phyloP scores from a whole-genome alignment of 1,140 invertebrate genomes.

The Lycorma delicatula region DNA sequence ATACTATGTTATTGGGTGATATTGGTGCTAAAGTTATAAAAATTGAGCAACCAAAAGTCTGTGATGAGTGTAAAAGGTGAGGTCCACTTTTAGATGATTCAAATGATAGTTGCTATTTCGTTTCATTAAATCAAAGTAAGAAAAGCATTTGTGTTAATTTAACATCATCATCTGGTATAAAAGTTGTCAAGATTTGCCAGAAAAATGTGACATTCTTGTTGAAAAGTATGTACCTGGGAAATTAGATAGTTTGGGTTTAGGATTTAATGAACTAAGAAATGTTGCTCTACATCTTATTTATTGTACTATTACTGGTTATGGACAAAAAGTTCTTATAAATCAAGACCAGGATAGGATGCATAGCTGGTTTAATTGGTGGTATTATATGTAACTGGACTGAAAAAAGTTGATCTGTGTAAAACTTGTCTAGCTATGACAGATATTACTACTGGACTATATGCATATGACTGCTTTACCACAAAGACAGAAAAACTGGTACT shows the following conservation, averaged over 20 bases:
- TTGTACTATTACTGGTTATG: conserved; percentile 91
- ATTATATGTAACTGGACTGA: conserved; percentile 84
- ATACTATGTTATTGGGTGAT: conserved; percentile 89
- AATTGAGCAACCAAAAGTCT: conserved; percentile 66
- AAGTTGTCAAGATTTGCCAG: conserved; percentile 66
- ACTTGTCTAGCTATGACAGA: conserved; percentile 90
- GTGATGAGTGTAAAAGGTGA: conserved; percentile 88
- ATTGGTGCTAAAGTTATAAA: conserved; percentile 93
- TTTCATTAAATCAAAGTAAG: conserved; percentile 89
- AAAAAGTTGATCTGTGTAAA: conserved; percentile 79
- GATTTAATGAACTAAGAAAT: conserved; percentile 62
- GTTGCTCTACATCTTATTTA: conserved; percentile 80
- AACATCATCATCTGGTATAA: conserved; percentile 56
- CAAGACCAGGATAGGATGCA: conserved; percentile 92
- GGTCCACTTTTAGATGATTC: conserved; percentile 73
- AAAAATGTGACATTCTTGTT: conserved; percentile 76
- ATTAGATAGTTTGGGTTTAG: conserved; percentile 64
- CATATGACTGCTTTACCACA: conserved; percentile 86
- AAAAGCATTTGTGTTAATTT: conserved; percentile 87
- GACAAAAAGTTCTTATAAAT: conserved; percentile 74
- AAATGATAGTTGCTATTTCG: conserved; percentile 74
- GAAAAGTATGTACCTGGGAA: conserved; percentile 95
- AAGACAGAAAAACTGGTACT: conserved; percentile 59
- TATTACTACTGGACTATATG: conserved; percentile 85
- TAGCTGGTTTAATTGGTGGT: conserved; percentile 86